Evolutionary conservation across 2,113 vertebrate species (phyloP), one percentile per base, ranked within the genome.

Genomic region (Eulacestoma nigropectus): DNA sequence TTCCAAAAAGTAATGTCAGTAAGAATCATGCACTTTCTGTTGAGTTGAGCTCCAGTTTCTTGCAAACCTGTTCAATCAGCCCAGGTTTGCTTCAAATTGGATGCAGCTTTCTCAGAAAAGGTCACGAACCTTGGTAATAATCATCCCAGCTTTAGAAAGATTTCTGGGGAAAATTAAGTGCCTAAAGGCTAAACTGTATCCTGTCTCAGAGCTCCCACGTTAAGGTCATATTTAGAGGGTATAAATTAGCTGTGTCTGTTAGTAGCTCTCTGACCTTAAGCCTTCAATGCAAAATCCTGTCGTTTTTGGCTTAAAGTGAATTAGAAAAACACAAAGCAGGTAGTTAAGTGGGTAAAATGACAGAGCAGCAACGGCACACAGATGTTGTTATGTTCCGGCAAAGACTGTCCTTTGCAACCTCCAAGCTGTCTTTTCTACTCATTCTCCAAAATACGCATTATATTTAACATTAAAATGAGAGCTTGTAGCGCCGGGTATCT

Each of bases 171-270:
- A 94, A 94, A 94, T 92, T 68, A 93, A 93, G 95, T 68, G 91
- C 94, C 95, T 87, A 91, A 95, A 96, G 96, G 93, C 93, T 95
- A 87, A 95, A 90, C 94, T 89, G 41, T 60, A 87, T 96, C 96
- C 91, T 95, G 86, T 59, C 84, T 94, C 70, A 89, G 68, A 94
- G 88, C 39, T 95, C 88, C 56, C 64, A 90, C 14, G 8, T 86
- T 92, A 88, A 92, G 60, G 92, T 87, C 83, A 68, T 77, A 68
- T 93, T 93, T 89, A 72, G 75, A 90, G 90, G 55, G 59, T 70
- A 95, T 84, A 93, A 90, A 96, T 96, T 86, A 90, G 68, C 47
- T 95, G 84, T 74, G 42, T 77, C 78, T 95, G 44, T 87, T 85
- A 73, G 84, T 91, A 87, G 70, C 14, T 95, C 27, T n/a, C 49